Evolutionary conservation across 2,797 vertebrate genomes (phyloP), one percentile per base, ranked within the genome.

Genomic region (Micrastur ruficollis): DNA sequence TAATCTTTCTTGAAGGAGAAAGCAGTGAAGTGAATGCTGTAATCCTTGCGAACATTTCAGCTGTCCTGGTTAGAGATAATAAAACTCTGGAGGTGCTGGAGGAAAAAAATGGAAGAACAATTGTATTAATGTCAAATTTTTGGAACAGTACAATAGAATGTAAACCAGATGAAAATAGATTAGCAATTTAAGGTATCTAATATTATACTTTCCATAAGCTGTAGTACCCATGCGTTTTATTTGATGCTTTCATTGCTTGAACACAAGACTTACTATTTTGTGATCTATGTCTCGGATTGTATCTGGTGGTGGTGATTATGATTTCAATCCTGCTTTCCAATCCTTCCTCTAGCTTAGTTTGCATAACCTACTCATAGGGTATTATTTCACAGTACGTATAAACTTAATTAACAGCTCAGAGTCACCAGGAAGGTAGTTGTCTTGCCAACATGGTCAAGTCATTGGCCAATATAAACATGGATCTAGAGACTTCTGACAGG

Each of bases 251-350:
- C 3, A 4, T 53, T 93, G 11, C 46, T 59, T 81, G 38, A 86
- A 79, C 11, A 62, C 38, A 63, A 61, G 62, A 17, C 2, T 5
- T 44, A 10, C 0, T 71, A 11, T 78, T 91, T 76, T 67, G 15
- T 56, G n/a, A 78, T 81, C 20, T 71, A 0, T 3, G 6, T 89
- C 22, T 74, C 2, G 0, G 31, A 21, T 8, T 63, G 0, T 38
- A 15, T 63, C 16, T 87, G 36, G 2, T 79, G 12, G 16, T 62
- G 27, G 12, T 50, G 44, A 52, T 40, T 36, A 36, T 34, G 16
- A 40, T 81, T 79, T 89, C 32, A 47, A 1, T 71, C 58, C 56
- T 73, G 31, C 23, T 63, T 87, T 93, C 25, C 16, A 52, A 29
- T 63, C 21, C 38, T 74, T 81, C 31, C 17, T 84, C 27, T 86